A percentile compares a stretch with the other conserved stretches of the same genome.
These are phyloP conservation scores for Seriola aureovittata DNA, from an alignment of 2,113 vertebrate genomes.

Conservation along the genomic window DNA sequence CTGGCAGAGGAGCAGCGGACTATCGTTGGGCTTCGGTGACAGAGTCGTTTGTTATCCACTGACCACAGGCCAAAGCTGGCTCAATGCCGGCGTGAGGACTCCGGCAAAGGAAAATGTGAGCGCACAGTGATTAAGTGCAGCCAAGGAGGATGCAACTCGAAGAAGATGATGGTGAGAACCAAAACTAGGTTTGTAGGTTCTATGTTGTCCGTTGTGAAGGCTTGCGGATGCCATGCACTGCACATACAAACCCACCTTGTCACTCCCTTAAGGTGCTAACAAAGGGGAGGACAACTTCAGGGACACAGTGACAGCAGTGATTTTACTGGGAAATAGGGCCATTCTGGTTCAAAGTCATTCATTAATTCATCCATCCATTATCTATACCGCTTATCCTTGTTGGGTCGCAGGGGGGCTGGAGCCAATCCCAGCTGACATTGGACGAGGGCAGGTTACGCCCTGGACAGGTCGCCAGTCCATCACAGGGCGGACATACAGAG, in stretches of 20 bases:
- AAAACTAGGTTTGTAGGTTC: background rate
- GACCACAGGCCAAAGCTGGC: constrained; percentile 46
- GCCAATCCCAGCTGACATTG: no score
- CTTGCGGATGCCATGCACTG: background rate
- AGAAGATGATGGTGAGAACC: background rate
- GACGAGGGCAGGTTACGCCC: no score
- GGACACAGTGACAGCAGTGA: background rate
- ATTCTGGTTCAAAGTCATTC: no score
- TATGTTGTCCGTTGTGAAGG: background rate
- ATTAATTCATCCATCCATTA: no score
- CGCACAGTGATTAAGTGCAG: constrained; percentile 31
- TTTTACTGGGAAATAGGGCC: background rate
- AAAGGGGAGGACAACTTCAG: background rate
- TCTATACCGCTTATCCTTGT: no score
- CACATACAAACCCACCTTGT: background rate
- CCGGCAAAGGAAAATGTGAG: background rate
- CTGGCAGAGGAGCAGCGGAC: constrained; percentile 27
- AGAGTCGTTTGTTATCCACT: constrained; percentile 60
- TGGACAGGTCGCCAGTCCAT: no score
- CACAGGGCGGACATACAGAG: no score
- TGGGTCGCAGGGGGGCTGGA: no score
- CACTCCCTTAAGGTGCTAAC: background rate
- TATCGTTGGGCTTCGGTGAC: constrained; percentile 44
- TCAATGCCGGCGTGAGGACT: background rate
- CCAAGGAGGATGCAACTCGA: background rate